Base-by-base conservation (phyloP, 2,797 vertebrate species). In the Monodelphis domestica region DNA sequence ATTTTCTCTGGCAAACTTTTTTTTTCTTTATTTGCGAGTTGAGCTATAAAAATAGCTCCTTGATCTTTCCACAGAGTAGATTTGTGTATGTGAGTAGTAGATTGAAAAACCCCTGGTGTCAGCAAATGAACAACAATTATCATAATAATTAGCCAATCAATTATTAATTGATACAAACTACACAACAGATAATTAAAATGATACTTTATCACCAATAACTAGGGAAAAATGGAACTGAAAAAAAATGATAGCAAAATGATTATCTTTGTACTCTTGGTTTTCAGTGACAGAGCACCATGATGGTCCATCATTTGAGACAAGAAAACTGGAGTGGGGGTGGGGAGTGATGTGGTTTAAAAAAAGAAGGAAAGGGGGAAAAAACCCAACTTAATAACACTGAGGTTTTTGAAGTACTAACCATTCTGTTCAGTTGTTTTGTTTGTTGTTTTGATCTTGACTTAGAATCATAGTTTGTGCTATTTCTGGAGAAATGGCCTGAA, bases 401-500 rank as follows among this genome's bases (percentile, higher is more conserved):
- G 95, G 33, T 63, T 94, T 96, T 63, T 94, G 78, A 97, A 96
- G 93, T 95, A 90, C 88, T 90, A 1, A 53, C 29, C 0, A 0
- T 91, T 87, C 89, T 59, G 45, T 87, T 88, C 89, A 17, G n/a
- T 78, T 0, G 0, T 2, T 53, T 30, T 89, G 52, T 95, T 95
- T 17, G 2, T 89, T 90, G 59, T 97, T 97, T 88, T 96, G 90
- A 96, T 96, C 94, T 96, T 95, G 96, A 90, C 91, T 97, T 94
- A 95, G 95, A 96, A 95, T 55, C 95, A 91, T 90, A 93, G 96
- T 96, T 97, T 91, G 96, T 99, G 98, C 98, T 98, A 98, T 98
- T 98, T 98, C 98, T 98, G 97, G 98, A 98, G 97, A 98, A 98
- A 96, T 97, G 97, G 98, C 98, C 98, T 97, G 93, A 97, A 98